phyloP scores from a whole-genome alignment of 2,797 vertebrate genomes.

The Tiaroga cobitis region DNA sequence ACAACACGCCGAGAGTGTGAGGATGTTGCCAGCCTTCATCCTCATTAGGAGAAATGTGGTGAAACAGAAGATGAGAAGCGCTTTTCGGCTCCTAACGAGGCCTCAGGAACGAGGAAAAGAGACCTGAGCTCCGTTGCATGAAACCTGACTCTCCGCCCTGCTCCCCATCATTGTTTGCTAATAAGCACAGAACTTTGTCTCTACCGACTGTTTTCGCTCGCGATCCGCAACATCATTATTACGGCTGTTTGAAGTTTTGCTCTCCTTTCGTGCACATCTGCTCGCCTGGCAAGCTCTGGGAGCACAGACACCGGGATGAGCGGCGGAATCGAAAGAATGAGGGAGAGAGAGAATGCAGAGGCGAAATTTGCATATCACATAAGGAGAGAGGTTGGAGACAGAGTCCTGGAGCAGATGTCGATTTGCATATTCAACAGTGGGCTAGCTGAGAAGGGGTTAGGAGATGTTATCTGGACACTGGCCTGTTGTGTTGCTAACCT shows the following conservation, averaged over 20 bases:
- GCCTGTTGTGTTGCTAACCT: conserved; percentile 56
- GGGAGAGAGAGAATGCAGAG: conserved; percentile 68
- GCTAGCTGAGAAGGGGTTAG: conserved; percentile 62
- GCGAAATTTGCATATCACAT: conserved; percentile 80
- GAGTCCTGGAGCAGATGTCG: conserved; percentile 81
- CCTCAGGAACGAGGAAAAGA: conserved; percentile 56
- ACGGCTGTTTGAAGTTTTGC: conserved; percentile 73
- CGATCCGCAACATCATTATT: conserved; percentile 80
- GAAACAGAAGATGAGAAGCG: conserved; percentile 37
- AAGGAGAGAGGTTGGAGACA: conserved; percentile 76
- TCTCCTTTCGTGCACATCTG: conserved; percentile 69
- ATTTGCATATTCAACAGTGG: conserved; percentile 82
- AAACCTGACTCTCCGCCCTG: conserved; percentile 56
- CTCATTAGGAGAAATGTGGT: conserved; percentile 67
- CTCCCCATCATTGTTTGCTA: conserved; percentile 74
- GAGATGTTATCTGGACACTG: conserved; percentile 49
- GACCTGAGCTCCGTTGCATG: conserved; percentile 37
- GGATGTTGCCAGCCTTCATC: conserved; percentile 59
- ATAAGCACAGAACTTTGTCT: conserved; percentile 70
- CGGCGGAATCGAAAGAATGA: conserved; percentile 16
- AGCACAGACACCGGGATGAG: conserved; percentile 44
- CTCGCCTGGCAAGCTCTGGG: conserved; percentile 68
- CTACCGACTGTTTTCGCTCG: conserved; percentile 72
- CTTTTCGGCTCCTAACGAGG: conserved; percentile 62
- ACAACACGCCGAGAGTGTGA: conserved; percentile 39